phyloP scores from a whole-genome alignment of 1,140 invertebrate genomes.

The Drosophila eugracilis region DNA sequence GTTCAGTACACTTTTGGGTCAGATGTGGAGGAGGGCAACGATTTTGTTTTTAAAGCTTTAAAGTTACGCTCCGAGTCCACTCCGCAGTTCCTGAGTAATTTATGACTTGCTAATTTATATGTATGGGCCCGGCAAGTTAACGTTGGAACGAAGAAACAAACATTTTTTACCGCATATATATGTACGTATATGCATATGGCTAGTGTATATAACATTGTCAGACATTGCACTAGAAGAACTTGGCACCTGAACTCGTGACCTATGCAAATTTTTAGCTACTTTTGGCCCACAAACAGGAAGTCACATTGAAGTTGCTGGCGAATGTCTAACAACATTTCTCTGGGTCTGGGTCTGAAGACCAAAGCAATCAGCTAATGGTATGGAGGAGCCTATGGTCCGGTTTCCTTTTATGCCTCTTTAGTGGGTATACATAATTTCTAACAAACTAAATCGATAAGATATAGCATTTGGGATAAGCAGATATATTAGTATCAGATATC shows the following conservation, averaged over 20 bases:
- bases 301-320: conserved; percentile 71
- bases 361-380: conserved; percentile 56
- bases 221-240: conserved; percentile 66
- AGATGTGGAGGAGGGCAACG: conserved; percentile 8
- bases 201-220: conserved; percentile 50
- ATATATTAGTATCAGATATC: too few relatives aligned
- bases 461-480: too few relatives aligned
- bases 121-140: conserved; percentile 1
- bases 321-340: conserved; percentile 53
- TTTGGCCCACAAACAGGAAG: conserved; percentile 76
- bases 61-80: conserved; percentile 37
- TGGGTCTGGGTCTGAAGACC: conserved; percentile 73
- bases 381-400: conserved; percentile 6
- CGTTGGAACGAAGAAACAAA: conserved; percentile 10
- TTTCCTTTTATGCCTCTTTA: neutral
- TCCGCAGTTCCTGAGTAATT: conserved; percentile 59
- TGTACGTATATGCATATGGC: neutral
- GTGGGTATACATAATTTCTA: too few relatives aligned
- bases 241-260: conserved; percentile 83
- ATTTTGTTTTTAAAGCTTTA: conserved; percentile 53
- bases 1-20: conserved; percentile 82
- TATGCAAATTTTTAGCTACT: conserved; percentile 77
- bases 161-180: conserved; percentile 19
- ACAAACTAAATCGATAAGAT: too few relatives aligned
- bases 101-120: conserved; percentile 72